Base-by-base conservation (phyloP, 2,888 invertebrate species). In the Coelogynopora nodosa region DNA sequence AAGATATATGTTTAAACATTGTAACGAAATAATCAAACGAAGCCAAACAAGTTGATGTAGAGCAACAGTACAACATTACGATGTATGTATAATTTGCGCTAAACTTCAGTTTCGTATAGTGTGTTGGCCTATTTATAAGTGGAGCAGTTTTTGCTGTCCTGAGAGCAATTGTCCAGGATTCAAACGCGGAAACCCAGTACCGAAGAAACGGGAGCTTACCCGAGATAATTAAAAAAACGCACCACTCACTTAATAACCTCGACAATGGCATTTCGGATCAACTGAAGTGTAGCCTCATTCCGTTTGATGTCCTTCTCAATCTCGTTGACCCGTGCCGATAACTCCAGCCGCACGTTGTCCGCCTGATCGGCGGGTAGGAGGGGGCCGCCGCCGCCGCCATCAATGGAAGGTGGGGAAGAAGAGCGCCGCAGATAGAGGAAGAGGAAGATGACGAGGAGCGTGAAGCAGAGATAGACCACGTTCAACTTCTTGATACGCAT, bases 351-450 rank as follows among this genome's bases (percentile, higher is more conserved):
- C 5, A 49, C 5, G 18, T 49, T 49, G 49, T 49, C 49, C 27
- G 26, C 82, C 29, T 26, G 23, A 30, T 29, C 82, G n/a, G n/a
- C 26, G 27, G n/a, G 26, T 2, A n/a, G n/a, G 23, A 26, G 23
- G 0, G n/a, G 31, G n/a, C 29, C 31, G n/a, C 31, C 30, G 27
- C 82, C 82, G 27, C 30, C 18, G 2, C 31, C 82, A n/a, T n/a
- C n/a, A n/a, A n/a, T n/a, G n/a, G n/a, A n/a, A 0, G 27, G 26
- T n/a, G 82, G 23, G 0, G 23, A 23, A 23, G 23, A 0, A 23
- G n/a, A n/a, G n/a, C 27, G 30, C 27, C 29, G 82, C 82, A 82
- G n/a, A 27, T 82, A 30, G 82, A 30, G n/a, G 82, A 82, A 82
- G 2, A 82, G 82, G 82, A 82, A 82, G 5, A 82, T 0, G 26